Evolutionary conservation across 2,113 vertebrate genomes (phyloP).

Genomic region (Nyctereutes procyonoides): DNA sequence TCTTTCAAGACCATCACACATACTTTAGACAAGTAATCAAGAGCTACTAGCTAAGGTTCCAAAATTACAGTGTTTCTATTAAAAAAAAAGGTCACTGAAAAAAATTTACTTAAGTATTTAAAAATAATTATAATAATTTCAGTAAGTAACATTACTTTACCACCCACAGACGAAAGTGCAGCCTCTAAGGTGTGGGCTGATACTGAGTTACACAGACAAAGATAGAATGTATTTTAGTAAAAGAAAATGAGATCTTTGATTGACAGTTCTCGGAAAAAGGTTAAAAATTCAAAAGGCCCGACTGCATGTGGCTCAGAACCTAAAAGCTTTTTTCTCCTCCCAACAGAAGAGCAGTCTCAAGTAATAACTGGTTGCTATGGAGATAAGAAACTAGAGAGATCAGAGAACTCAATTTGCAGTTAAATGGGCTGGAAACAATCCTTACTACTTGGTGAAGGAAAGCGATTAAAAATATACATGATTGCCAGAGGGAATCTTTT

Average conservation of each 20-base stretch:
- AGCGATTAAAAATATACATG: constrained; percentile 79
- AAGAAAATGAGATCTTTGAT: constrained; percentile 73
- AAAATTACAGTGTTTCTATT: constrained; percentile 25
- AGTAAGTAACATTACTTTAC: constrained; percentile 62
- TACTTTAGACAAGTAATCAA: neutral
- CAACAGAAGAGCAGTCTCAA: constrained; percentile 82
- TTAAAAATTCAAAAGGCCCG: constrained; percentile 80
- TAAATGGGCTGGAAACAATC: constrained; percentile 90
- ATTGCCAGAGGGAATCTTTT: constrained; percentile 79
- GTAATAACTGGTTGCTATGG: constrained; percentile 88
- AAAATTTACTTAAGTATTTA: constrained; percentile 48
- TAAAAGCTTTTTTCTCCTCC: constrained; percentile 87
- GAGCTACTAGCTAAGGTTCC: neutral
- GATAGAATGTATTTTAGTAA: constrained; percentile 70
- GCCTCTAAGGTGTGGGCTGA: neutral
- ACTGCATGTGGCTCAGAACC: constrained; percentile 82
- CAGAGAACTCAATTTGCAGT: constrained; percentile 87
- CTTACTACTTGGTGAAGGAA: constrained; percentile 79
- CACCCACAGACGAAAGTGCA: constrained; percentile 44
- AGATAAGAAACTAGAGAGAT: constrained; percentile 86
- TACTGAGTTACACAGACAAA: constrained; percentile 71
- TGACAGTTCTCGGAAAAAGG: constrained; percentile 77
- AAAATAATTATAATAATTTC: constrained; percentile 58
- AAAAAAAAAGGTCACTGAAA: constrained; percentile 30
- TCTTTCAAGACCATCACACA: constrained; percentile 43